phyloP scores from a whole-genome alignment of 2,888 invertebrate species.

The Lissonota sp. region DNA sequence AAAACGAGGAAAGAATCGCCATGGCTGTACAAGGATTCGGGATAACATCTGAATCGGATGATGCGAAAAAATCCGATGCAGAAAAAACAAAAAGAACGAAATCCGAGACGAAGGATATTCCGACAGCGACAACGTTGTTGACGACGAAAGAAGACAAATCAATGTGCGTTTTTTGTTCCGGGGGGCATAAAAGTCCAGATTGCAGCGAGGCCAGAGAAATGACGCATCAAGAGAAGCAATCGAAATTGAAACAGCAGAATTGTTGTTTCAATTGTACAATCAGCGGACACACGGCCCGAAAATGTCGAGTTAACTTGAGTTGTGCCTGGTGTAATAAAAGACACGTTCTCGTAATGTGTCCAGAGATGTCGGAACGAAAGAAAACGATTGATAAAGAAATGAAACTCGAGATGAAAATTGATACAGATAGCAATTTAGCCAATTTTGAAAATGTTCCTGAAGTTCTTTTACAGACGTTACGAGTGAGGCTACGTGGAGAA shows the following conservation, averaged over 20 bases:
- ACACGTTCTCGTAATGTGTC: conserved; percentile 4
- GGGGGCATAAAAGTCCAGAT: conserved; percentile 13
- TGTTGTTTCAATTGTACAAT: conserved; percentile 5
- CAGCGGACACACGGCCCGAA: conserved; percentile 7
- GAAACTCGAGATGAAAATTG: background rate
- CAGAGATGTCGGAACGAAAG: conserved; percentile 2
- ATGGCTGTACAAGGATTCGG: too few relatives aligned
- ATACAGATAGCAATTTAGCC: conserved; percentile 5
- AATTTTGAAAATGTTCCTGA: conserved; percentile 14
- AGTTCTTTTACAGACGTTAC: conserved; percentile 44
- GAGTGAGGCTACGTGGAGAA: conserved; percentile 21
- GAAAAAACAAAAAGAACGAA: conserved; percentile 19
- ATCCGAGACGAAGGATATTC: conserved; percentile 18
- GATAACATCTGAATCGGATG: conserved; percentile 9
- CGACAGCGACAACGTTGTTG: conserved; percentile 12
- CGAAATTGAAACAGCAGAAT: conserved; percentile 38
- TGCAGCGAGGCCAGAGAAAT: conserved; percentile 1
- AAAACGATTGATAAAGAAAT: conserved; percentile 4
- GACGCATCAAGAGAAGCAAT: conserved; percentile 38
- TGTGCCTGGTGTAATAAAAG: conserved; percentile 7
- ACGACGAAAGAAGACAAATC: conserved; percentile 12
- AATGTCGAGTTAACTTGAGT: conserved; percentile 8
- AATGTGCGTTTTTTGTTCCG: conserved; percentile 14
- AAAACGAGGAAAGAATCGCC: conserved; percentile 32
- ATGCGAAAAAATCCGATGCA: conserved; percentile 16